A percentile compares a stretch with the other conserved stretches of the same genome.
These are phyloP conservation scores for Columba guinea DNA, from an alignment of 2,797 vertebrate genomes.

Conservation along the genomic window DNA sequence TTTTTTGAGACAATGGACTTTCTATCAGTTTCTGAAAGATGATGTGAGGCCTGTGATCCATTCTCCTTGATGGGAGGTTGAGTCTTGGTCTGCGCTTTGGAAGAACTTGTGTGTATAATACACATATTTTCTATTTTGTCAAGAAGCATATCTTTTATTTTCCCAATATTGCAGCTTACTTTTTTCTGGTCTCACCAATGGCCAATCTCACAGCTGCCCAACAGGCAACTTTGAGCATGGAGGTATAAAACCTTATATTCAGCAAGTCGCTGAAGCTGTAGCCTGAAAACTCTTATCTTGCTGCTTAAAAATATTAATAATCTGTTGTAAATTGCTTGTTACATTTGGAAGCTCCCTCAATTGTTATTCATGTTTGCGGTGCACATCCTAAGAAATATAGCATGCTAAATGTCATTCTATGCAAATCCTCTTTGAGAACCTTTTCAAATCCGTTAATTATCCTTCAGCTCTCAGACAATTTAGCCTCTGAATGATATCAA, in stretches of 20 bases:
- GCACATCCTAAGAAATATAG: not conserved
- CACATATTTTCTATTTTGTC: not conserved
- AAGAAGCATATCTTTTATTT: not conserved
- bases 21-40: not conserved
- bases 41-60: not conserved
- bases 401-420: slow-evolving; percentile 43
- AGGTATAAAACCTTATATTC: not conserved
- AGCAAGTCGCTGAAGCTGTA: not conserved
- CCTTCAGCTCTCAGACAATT: slow-evolving; percentile 12
- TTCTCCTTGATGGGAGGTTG: not conserved
- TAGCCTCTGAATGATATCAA: slow-evolving; percentile 21
- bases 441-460: slow-evolving; percentile 49
- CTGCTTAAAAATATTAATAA: not conserved
- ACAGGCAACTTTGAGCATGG: not conserved
- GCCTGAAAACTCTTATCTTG: not conserved
- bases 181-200: not conserved
- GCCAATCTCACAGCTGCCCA: not conserved
- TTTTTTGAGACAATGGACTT: not conserved
- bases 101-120: not conserved
- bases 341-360: not conserved
- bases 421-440: slow-evolving; percentile 37
- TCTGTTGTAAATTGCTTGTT: not conserved
- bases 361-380: not conserved
- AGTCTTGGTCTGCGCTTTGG: not conserved
- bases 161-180: fast-evolving